Base-by-base conservation (phyloP, 2,797 vertebrate species). In the Scolopax rusticola region DNA sequence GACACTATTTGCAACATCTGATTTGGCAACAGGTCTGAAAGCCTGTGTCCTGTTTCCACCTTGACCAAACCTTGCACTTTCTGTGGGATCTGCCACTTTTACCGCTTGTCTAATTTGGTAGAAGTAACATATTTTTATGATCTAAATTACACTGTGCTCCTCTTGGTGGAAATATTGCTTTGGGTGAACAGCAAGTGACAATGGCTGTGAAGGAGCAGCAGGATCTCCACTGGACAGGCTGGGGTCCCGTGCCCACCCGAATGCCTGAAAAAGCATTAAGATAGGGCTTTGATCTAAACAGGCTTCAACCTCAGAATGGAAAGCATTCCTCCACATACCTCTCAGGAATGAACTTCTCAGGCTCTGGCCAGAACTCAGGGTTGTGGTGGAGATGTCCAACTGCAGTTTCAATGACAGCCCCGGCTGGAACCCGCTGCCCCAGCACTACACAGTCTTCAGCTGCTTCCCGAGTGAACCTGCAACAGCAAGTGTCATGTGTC, bases 271-370 rank as follows among this genome's bases (percentile, higher is more conserved):
- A 5, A n/a, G 24, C 21, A 51, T 77, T 36, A 75, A 82, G 47
- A 50, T 20, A 60, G 54, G 40, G 16, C 38, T 67, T 79, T 41
- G 28, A 40, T 43, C 54, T 64, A 30, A 75, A 48, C 8, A 36
- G 68, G 63, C 60, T 74, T 47, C 33, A 51, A 1, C 36, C 21
- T 45, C 50, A 78, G 69, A 70, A 91, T 43, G 63, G 32, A 65
- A 77, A 89, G 14, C 27, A 32, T 32, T 51, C 25, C 8, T 25
- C 21, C 11, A 75, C 82, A 2, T 93, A 99, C 99, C 99, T 99
- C 94, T 99, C 99, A 3, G 99, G 99, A 88, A 99, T 98, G 95
- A 99, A 99, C 91, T 95, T 98, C 86, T 99, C 98, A 0, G 99
- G 99, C 74, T 98, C 97, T 0, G 98, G 98, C 99, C 99, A 99